A percentile compares a stretch with the other conserved stretches of the same genome.
phyloP scores from a whole-genome alignment of 2,797 vertebrate genomes.

The Graptemys geographica region DNA sequence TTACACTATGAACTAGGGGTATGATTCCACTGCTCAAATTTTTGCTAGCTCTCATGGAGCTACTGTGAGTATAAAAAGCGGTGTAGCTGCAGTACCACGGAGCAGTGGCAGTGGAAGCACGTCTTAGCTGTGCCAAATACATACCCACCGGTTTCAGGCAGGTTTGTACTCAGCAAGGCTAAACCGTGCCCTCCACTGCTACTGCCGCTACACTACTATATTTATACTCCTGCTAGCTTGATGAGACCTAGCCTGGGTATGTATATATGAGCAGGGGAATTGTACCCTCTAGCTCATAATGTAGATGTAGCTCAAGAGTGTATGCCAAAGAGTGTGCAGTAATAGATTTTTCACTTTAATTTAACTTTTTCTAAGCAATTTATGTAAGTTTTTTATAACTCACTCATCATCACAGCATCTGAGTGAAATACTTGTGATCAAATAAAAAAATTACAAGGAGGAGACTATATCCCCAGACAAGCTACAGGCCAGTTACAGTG shows the following conservation, averaged over 20 bases:
- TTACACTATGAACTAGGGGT: neutral
- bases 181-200: neutral
- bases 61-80: neutral
- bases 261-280: neutral
- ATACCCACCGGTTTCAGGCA: neutral
- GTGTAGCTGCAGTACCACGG: neutral
- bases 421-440: conserved; percentile 15
- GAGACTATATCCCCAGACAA: conserved; percentile 15
- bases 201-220: neutral
- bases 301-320: neutral
- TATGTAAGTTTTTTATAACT: neutral
- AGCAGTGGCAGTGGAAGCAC: neutral
- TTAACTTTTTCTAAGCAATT: neutral
- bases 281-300: neutral
- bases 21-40: neutral
- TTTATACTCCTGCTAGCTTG: neutral
- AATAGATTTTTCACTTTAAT: neutral
- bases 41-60: neutral
- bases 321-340: neutral
- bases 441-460: conserved; percentile 6
- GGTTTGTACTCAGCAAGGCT: neutral
- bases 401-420: neutral
- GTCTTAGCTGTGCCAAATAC: neutral
- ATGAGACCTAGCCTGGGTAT: neutral
- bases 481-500: neutral